A percentile compares a stretch with the other conserved stretches of the same genome.
These are phyloP conservation scores for Erethizon dorsatum DNA, from an alignment of 2,797 vertebrate genomes.

Conservation along the genomic window DNA sequence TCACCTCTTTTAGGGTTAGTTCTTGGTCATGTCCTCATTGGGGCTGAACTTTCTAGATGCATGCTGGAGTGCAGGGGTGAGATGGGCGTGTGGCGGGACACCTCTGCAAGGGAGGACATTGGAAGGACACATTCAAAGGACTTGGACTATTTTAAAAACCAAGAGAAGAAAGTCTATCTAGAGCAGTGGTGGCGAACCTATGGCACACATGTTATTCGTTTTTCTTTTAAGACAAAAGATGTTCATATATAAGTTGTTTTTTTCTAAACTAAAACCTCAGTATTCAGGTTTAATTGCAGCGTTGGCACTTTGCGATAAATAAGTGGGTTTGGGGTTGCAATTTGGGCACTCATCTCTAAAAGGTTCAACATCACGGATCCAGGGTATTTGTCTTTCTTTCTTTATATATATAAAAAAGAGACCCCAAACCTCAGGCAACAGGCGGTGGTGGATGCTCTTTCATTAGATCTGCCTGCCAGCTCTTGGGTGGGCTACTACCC, in stretches of 20 bases:
- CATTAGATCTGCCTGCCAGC: slow-evolving; percentile 37
- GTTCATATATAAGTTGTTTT: background rate
- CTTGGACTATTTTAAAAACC: slow-evolving; percentile 45
- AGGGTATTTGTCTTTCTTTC: background rate
- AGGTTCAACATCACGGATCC: background rate
- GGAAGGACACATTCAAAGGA: slow-evolving; percentile 49
- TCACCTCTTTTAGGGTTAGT: background rate
- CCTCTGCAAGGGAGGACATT: background rate
- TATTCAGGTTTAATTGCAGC: background rate
- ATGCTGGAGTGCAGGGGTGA: background rate
- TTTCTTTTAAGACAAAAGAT: background rate
- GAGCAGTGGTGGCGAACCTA: background rate
- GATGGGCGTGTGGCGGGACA: background rate
- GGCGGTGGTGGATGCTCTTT: background rate
- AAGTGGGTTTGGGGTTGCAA: background rate
- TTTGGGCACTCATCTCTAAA: background rate
- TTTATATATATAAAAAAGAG: background rate
- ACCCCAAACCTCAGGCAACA: slow-evolving; percentile 49
- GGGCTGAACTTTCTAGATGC: slow-evolving; percentile 34
- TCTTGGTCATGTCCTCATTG: background rate
- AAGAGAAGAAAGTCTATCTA: slow-evolving; percentile 28
- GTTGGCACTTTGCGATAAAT: background rate
- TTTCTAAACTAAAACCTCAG: background rate
- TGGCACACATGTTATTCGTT: background rate
- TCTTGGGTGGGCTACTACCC: slow-evolving; percentile 17